Evolutionary conservation across 2,113 vertebrate genomes (phyloP).

Genomic region (Sebastes schlegelii): DNA sequence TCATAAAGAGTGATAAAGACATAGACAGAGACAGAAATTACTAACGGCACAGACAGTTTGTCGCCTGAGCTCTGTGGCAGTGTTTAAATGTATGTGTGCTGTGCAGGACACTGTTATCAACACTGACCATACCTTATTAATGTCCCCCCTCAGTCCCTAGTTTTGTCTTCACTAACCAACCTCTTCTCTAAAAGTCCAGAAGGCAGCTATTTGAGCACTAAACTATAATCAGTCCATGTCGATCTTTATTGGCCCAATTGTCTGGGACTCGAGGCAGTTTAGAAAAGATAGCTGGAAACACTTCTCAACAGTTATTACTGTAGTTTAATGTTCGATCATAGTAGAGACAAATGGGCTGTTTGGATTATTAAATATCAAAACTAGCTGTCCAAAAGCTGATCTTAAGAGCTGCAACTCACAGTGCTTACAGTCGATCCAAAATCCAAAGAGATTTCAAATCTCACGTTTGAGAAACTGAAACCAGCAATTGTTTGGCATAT

Average conservation of each 20-base stretch:
- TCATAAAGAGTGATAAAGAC: slow-evolving; percentile 45
- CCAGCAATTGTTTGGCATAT: neutral
- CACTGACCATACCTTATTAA: slow-evolving; percentile 61
- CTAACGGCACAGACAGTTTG: slow-evolving; percentile 23
- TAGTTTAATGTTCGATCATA: neutral
- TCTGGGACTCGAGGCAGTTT: neutral
- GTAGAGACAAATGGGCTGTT: neutral
- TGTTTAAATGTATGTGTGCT: slow-evolving; percentile 31
- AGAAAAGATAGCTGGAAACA: neutral
- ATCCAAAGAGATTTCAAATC: neutral
- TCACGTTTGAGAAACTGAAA: too few species aligned
- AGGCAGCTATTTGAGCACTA: slow-evolving; percentile 1
- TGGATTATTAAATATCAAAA: neutral
- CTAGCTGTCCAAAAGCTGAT: neutral
- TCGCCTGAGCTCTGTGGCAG: slow-evolving; percentile 6
- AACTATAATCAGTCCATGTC: slow-evolving; percentile 1
- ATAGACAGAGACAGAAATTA: slow-evolving; percentile 26
- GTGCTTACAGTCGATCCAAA: neutral
- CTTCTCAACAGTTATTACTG: neutral
- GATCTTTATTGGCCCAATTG: neutral
- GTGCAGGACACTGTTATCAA: slow-evolving; percentile 59
- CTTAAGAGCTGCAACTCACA: neutral
- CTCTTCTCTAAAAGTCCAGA: neutral
- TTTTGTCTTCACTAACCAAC: neutral
- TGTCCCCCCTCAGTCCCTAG: neutral